Conservation (phyloP, 2,113 vertebrate genomes). For the Planiliza haematocheilus region DNA sequence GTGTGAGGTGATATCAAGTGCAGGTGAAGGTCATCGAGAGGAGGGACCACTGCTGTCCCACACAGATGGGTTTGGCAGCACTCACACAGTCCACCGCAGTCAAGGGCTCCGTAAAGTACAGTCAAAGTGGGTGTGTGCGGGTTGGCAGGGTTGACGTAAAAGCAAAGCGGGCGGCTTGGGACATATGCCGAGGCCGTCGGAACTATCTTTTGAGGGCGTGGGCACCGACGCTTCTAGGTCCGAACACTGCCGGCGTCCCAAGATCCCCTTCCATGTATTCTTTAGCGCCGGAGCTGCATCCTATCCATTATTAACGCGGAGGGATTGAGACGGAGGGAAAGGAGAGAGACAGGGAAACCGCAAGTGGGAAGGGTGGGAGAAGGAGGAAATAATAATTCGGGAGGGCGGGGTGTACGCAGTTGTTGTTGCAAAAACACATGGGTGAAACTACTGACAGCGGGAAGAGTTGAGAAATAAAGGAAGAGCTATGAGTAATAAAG, state of each 20-base stretch:
- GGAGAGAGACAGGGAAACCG: constrained; percentile 5
- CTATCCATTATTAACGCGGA: constrained; percentile 77
- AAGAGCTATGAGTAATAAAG: neutral
- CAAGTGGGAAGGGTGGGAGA: neutral
- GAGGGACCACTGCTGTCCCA: constrained; percentile 37
- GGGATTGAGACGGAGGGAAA: constrained; percentile 21
- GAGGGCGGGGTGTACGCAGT: no score
- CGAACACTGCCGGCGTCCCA: constrained; percentile 49
- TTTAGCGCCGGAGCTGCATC: constrained; percentile 70
- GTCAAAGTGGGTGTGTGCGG: constrained; percentile 19
- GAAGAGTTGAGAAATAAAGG: constrained; percentile 14
- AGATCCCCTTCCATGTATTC: constrained; percentile 70
- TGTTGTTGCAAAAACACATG: constrained; percentile 20
- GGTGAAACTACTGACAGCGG: constrained; percentile 33
- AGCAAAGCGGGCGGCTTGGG: constrained; percentile 32
- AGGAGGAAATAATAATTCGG: constrained; percentile 12
- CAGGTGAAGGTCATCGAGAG: constrained; percentile 71
- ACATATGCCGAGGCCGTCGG: constrained; percentile 37
- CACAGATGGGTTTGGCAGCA: constrained; percentile 62
- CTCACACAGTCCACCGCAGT: constrained; percentile 37
- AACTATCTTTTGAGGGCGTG: constrained; percentile 58
- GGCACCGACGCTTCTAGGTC: constrained; percentile 32
- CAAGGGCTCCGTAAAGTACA: constrained; percentile 28
- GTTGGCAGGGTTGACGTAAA: constrained; percentile 12
- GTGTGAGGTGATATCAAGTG: constrained; percentile 39